These are phyloP conservation scores for Cololabis saira DNA, from an alignment of 2,113 vertebrate genomes.

Conservation along the genomic window DNA sequence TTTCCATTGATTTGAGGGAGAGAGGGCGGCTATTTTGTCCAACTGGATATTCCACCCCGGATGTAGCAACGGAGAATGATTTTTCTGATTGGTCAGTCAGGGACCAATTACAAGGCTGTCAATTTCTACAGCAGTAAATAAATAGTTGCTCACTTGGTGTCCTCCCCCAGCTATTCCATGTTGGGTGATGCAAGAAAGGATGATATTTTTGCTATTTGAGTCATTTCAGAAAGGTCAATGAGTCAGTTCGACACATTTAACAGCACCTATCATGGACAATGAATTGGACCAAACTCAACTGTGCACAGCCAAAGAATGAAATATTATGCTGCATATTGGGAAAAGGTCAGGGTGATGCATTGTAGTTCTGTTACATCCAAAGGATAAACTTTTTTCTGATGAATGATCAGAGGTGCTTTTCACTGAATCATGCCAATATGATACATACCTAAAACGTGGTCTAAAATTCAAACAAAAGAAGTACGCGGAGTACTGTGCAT, in stretches of 20 bases:
- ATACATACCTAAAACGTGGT: not conserved
- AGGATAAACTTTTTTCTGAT: conserved; percentile 14
- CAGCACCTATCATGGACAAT: conserved; percentile 38
- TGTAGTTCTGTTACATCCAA: conserved; percentile 13
- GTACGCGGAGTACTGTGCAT: not conserved
- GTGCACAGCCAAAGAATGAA: conserved; percentile 32
- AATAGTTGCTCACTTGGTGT: not conserved
- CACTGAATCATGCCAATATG: not conserved
- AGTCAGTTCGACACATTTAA: conserved; percentile 57
- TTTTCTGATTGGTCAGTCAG: too few relatives aligned
- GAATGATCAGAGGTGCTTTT: conserved; percentile 2
- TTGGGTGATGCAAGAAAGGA: not conserved
- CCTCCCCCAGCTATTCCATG: not conserved
- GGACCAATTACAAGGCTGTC: too few relatives aligned
- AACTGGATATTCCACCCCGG: too few relatives aligned
- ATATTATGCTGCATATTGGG: conserved; percentile 21
- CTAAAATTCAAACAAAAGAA: not conserved
- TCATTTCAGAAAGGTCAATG: conserved; percentile 51
- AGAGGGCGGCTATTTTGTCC: too few relatives aligned
- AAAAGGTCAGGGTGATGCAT: conserved; percentile 47
- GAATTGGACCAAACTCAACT: conserved; percentile 39
- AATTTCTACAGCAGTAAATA: not conserved
- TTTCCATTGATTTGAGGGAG: too few relatives aligned
- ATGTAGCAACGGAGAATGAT: too few relatives aligned
- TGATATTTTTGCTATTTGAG: conserved; percentile 8